These are phyloP conservation scores for Micromussa lordhowensis DNA, from an alignment of 92 coral and sea anemone genomes.

Conservation along the genomic window DNA sequence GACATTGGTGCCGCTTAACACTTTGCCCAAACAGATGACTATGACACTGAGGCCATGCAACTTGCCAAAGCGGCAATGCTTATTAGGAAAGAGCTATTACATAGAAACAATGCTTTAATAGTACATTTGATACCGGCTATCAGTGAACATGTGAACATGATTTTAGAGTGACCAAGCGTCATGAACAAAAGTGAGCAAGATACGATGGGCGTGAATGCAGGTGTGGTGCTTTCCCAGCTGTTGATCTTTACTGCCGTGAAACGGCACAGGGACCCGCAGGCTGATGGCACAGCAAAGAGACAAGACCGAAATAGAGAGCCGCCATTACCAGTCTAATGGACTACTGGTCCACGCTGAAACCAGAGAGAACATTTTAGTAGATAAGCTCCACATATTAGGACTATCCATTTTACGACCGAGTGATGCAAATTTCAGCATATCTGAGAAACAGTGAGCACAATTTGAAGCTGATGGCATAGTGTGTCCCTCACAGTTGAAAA, in stretches of 20 bases:
- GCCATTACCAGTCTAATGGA: constrained; percentile 55
- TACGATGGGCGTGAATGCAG: neutral
- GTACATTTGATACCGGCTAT: constrained; percentile 53
- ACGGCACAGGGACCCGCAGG: constrained; percentile 29
- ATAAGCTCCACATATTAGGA: constrained; percentile 57
- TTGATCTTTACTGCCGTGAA: constrained; percentile 52
- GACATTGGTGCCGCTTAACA: constrained; percentile 15
- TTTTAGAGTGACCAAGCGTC: constrained; percentile 55
- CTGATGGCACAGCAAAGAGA: constrained; percentile 16
- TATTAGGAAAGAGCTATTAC: constrained; percentile 45
- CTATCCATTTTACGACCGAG: constrained; percentile 65
- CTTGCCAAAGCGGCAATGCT: constrained; percentile 68
- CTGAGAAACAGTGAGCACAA: constrained; percentile 44
- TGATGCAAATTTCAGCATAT: constrained; percentile 62
- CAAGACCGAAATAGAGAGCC: constrained; percentile 50
- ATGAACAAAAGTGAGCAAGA: constrained; percentile 21
- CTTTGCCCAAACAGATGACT: constrained; percentile 31
- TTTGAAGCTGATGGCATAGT: constrained; percentile 60
- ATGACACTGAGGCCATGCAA: constrained; percentile 64
- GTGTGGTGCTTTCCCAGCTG: constrained; percentile 41
- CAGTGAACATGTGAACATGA: constrained; percentile 65
- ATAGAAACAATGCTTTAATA: constrained; percentile 32
- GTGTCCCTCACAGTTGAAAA: constrained; percentile 51
- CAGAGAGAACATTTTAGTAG: constrained; percentile 55
- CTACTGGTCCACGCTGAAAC: constrained; percentile 67